Percentiles rank a stretch among this genome's conserved stretches.
Evolutionary conservation across 2,888 invertebrate genomes (phyloP).

Genomic region (Lycia hirtaria): DNA sequence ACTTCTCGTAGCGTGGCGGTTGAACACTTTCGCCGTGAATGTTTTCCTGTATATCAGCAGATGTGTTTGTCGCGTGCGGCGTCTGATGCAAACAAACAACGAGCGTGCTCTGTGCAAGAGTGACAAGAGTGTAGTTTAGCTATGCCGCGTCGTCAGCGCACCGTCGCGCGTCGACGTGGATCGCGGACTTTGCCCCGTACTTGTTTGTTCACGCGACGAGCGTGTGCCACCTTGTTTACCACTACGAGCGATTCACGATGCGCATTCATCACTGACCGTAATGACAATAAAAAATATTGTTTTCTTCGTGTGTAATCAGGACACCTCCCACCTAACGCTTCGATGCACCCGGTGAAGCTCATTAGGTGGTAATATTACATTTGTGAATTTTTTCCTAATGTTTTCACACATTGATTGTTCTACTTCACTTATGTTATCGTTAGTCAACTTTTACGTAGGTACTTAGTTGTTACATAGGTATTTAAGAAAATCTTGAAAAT

Average conservation of each 20-base stretch:
- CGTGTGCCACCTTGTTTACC: slow-evolving; percentile 80
- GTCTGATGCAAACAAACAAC: slow-evolving; percentile 50
- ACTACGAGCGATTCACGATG: slow-evolving; percentile 65
- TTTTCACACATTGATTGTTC: not conserved
- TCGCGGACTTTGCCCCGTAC: slow-evolving; percentile 55
- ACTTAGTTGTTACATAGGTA: too few species aligned
- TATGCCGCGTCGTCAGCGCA: not conserved
- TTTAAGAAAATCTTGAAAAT: too few species aligned
- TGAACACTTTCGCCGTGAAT: slow-evolving; percentile 69
- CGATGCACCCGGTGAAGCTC: not conserved
- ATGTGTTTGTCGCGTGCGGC: slow-evolving; percentile 41
- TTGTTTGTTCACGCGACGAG: slow-evolving; percentile 82
- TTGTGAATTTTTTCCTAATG: not conserved
- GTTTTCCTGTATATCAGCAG: slow-evolving; percentile 50
- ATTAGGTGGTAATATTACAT: not conserved
- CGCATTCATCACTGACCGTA: slow-evolving; percentile 62
- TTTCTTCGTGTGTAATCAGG: slow-evolving; percentile 10
- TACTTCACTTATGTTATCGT: not conserved
- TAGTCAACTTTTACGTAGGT: too few species aligned
- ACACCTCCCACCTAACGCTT: slow-evolving; percentile 1
- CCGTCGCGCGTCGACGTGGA: slow-evolving; percentile 49
- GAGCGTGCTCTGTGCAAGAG: slow-evolving; percentile 3
- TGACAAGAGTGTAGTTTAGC: slow-evolving; percentile 1
- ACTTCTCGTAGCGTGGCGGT: slow-evolving; percentile 41
- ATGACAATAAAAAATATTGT: slow-evolving; percentile 48